A percentile compares a stretch with the other conserved stretches of the same genome.
phyloP scores from a whole-genome alignment of 2,888 invertebrate genomes.

The Mimas tiliae region DNA sequence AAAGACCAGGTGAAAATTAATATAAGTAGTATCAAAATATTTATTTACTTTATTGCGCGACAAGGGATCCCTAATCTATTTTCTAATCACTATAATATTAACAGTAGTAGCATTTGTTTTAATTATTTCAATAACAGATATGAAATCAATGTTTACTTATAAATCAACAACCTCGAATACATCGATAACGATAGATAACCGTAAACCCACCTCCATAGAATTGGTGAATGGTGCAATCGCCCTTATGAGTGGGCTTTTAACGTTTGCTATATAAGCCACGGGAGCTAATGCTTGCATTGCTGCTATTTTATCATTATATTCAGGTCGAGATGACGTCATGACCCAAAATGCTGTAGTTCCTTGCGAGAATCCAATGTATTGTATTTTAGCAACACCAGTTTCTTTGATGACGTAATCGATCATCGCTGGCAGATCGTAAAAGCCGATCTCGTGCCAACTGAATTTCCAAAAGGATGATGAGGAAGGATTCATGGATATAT shows the following conservation, averaged over 20 bases:
- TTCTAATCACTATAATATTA: background rate
- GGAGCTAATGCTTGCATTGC: slow-evolving; percentile 86
- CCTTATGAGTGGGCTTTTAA: slow-evolving; percentile 77
- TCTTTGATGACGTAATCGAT: slow-evolving; percentile 86
- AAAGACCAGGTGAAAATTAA: too few species aligned
- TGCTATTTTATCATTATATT: slow-evolving; percentile 85
- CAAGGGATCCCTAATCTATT: background rate
- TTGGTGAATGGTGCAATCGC: slow-evolving; percentile 73
- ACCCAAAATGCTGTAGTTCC: slow-evolving; percentile 87
- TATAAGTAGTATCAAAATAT: too few species aligned
- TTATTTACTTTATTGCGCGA: too few species aligned
- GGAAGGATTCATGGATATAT: slow-evolving; percentile 71
- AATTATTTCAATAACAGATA: background rate
- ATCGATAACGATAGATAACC: slow-evolving; percentile 27
- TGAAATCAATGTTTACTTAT: background rate
- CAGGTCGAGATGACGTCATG: slow-evolving; percentile 81
- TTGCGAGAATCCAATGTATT: slow-evolving; percentile 90
- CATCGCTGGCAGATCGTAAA: slow-evolving; percentile 90
- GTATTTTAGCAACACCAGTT: slow-evolving; percentile 84
- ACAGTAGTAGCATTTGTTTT: slow-evolving; percentile 1
- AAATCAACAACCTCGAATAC: slow-evolving; percentile 16
- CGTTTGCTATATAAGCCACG: slow-evolving; percentile 80
- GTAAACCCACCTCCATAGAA: slow-evolving; percentile 76
- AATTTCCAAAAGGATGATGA: slow-evolving; percentile 75
- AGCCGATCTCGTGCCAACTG: slow-evolving; percentile 92